A percentile compares a stretch with the other conserved stretches of the same genome.
Conservation (phyloP, 2,797 vertebrate species). For the Botia kubotai region DNA sequence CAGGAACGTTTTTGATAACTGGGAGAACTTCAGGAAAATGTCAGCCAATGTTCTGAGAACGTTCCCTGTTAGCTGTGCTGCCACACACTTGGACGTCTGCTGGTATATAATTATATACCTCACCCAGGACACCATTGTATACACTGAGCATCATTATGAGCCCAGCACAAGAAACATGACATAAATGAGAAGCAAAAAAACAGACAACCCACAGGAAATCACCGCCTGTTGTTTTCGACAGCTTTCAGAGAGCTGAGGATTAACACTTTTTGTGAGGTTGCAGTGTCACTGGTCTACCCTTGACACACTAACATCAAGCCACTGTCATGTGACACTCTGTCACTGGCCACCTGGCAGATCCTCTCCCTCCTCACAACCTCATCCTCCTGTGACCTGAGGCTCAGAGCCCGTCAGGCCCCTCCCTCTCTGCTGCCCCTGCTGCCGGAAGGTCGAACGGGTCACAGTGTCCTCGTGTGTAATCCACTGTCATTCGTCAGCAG, state of each 20-base stretch:
- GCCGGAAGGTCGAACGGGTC: conserved; percentile 88
- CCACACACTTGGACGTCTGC: conserved; percentile 47
- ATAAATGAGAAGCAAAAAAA: conserved; percentile 50
- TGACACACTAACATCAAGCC: conserved; percentile 83
- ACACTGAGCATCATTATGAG: conserved; percentile 57
- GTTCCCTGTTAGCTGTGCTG: conserved; percentile 14
- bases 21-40: too few species aligned
- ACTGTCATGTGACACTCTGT: conserved; percentile 86
- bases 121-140: conserved; percentile 52
- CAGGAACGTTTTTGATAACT: too few species aligned
- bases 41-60: neutral
- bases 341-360: conserved; percentile 84
- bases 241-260: conserved; percentile 4
- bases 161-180: conserved; percentile 43
- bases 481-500: conserved; percentile 88
- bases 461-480: conserved; percentile 89
- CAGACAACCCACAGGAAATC: conserved; percentile 22
- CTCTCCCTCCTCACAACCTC: conserved; percentile 81
- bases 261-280: neutral
- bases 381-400: conserved; percentile 86
- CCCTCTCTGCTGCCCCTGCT: conserved; percentile 78
- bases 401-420: conserved; percentile 82
- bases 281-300: conserved; percentile 79
- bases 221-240: conserved; percentile 27
- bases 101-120: conserved; percentile 45